Conservation (phyloP, 2,888 invertebrate species). For the Aproaerema taeniolella region DNA sequence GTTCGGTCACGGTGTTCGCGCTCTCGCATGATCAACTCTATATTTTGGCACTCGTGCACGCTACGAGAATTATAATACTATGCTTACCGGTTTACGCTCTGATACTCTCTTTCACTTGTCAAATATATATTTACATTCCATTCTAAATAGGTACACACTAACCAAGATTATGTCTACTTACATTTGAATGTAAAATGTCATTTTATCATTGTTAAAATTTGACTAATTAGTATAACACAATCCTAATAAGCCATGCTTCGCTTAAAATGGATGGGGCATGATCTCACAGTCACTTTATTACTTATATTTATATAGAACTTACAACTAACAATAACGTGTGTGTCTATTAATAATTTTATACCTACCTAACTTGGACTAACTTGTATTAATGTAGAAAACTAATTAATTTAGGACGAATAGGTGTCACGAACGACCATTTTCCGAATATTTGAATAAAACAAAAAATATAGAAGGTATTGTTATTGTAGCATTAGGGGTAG, state of each 20-base stretch:
- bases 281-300: too few relatives aligned
- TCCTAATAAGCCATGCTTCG: constrained; percentile 27
- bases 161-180: constrained; percentile 20
- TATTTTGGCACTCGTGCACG: constrained; percentile 51
- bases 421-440: too few relatives aligned
- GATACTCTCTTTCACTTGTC: constrained; percentile 27
- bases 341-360: too few relatives aligned
- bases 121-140: constrained; percentile 14
- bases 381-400: too few relatives aligned
- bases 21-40: constrained; percentile 25
- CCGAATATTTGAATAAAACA: too few relatives aligned
- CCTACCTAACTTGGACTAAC: too few relatives aligned
- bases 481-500: too few relatives aligned
- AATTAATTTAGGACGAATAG: too few relatives aligned
- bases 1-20: constrained; percentile 20
- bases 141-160: constrained; percentile 16
- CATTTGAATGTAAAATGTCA: constrained; percentile 1
- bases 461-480: too few relatives aligned
- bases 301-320: too few relatives aligned
- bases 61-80: constrained; percentile 36
- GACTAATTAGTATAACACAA: neutral
- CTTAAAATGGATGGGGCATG: constrained; percentile 35
- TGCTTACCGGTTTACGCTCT: constrained; percentile 31
- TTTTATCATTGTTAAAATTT: neutral
- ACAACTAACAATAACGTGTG: too few relatives aligned